Percentiles rank a stretch among this genome's conserved stretches.
Conservation (phyloP, 2,888 invertebrate species). For the Orthosia gothica region DNA sequence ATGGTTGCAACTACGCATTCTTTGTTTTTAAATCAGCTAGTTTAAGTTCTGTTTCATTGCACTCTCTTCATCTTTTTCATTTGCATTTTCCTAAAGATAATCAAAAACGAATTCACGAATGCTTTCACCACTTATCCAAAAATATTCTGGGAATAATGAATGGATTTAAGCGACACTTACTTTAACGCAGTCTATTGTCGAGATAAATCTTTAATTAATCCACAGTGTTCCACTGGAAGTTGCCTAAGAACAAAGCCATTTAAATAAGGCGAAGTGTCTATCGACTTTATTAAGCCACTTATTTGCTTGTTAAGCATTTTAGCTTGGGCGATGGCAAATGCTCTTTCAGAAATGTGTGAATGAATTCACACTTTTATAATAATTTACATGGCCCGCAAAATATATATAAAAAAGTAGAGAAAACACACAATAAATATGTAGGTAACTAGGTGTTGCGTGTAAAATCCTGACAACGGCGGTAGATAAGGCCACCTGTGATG, state of each 20-base stretch:
- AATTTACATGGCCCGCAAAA: not conserved
- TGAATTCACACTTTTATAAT: not conserved
- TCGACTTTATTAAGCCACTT: slow-evolving; percentile 4
- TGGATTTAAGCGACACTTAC: slow-evolving; percentile 24
- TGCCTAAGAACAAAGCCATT: slow-evolving; percentile 33
- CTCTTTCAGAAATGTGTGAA: not conserved
- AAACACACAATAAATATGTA: not conserved
- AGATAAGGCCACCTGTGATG: slow-evolving; percentile 47
- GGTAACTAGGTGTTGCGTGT: not conserved
- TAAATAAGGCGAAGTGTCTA: slow-evolving; percentile 18
- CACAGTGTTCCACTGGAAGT: slow-evolving; percentile 24
- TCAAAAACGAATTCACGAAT: slow-evolving; percentile 19
- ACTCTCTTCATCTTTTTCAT: not conserved
- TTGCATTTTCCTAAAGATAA: slow-evolving; percentile 1
- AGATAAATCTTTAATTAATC: slow-evolving; percentile 59
- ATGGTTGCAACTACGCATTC: not conserved
- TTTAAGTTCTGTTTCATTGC: not conserved
- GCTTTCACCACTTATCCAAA: slow-evolving; percentile 2
- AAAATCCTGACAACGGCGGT: slow-evolving; percentile 35
- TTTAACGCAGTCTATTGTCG: slow-evolving; percentile 32
- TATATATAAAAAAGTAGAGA: not conserved
- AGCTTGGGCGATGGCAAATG: not conserved
- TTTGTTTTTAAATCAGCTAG: not conserved
- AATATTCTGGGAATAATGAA: slow-evolving; percentile 26
- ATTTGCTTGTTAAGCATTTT: slow-evolving; percentile 1